Evolutionary conservation across 1,140 invertebrate species (phyloP), one percentile per base, ranked within the genome.

Genomic region (Bombus difficillimus): DNA sequence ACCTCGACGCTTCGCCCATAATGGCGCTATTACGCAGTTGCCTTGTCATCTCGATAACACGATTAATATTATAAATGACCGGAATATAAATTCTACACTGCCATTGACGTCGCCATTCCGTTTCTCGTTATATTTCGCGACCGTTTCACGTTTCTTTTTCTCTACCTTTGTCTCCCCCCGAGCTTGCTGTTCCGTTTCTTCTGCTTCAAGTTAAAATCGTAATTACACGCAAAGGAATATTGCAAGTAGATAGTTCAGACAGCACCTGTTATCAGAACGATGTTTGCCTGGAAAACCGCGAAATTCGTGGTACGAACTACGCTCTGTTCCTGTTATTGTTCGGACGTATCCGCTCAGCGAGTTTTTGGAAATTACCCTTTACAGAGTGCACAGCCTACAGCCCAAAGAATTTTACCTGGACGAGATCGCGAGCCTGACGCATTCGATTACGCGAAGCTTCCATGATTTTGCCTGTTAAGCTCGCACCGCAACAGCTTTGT

Each of bases 11-110:
- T 53, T 71, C 75, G 74, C 53, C 62, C 71, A 81, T 90, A 89
- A 86, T 84, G 81, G 84, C 83, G 76, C 83, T 73, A 90, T 89
- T 89, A 89, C 79, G 69, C 47, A 80, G 62, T 79, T 69, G 72
- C 75, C 62, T 74, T 69, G 86, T 91, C 88, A 90, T 79, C 53
- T 43, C n/a, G 81, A 32, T 73, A 78, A 73, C 37, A 18, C 86
- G 79, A 89, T 86, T 89, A 86, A 82, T 89, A 86, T 89, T 89
- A 89, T 89, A 83, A 89, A 89, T 72, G 62, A 6, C 28, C n/a
- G 10, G 28, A 62, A n/a, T 22, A 62, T 62, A n/a, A 62, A 62
- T 62, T 62, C 28, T 62, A 5, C 59, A 5, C 10, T 9, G 28
- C 28, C 59, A n/a, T n/a, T 2, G 25, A 25, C 28, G 57, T 59